A percentile compares a stretch with the other conserved stretches of the same genome.
phyloP scores from a whole-genome alignment of 35 echinoderm and acorn worm species.

The Anneissia japonica region DNA sequence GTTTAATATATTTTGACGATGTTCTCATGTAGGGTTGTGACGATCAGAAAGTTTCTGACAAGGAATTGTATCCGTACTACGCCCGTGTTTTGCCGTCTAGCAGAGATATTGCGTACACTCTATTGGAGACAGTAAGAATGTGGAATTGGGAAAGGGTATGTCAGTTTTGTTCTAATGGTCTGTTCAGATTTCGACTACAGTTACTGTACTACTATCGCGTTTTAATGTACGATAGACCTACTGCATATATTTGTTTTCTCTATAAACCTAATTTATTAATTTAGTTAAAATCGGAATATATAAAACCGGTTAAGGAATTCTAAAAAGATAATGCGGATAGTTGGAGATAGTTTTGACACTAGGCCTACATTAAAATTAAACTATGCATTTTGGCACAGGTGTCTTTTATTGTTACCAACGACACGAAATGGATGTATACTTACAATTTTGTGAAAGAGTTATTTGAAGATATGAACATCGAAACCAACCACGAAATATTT shows the following conservation, averaged over 20 bases:
- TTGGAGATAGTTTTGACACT: no score
- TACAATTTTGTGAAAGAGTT: slow-evolving; percentile 21
- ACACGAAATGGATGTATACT: slow-evolving; percentile 35
- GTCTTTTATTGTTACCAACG: slow-evolving; percentile 38
- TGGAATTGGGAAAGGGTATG: slow-evolving; percentile 76
- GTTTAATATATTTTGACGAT: no score
- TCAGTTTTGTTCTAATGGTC: no score
- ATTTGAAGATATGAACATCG: slow-evolving; percentile 34
- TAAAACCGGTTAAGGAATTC: no score
- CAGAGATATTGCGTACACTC: slow-evolving; percentile 33
- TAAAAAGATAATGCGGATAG: no score
- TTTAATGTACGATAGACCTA: no score
- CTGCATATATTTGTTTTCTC: no score
- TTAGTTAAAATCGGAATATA: no score
- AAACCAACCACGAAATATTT: slow-evolving; percentile 37
- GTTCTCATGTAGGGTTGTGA: slow-evolving; percentile 74
- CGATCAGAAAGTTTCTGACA: slow-evolving; percentile 66
- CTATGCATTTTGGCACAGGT: slow-evolving; percentile 41
- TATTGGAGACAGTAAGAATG: slow-evolving; percentile 51
- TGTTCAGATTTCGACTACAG: no score
- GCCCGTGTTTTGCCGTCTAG: slow-evolving; percentile 59
- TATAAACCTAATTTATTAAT: no score
- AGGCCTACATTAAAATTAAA: no score
- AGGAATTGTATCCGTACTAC: slow-evolving; percentile 68
- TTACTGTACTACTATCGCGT: no score